Evolutionary conservation across 2,797 vertebrate species (phyloP).

Genomic region (Lacerta agilis): DNA sequence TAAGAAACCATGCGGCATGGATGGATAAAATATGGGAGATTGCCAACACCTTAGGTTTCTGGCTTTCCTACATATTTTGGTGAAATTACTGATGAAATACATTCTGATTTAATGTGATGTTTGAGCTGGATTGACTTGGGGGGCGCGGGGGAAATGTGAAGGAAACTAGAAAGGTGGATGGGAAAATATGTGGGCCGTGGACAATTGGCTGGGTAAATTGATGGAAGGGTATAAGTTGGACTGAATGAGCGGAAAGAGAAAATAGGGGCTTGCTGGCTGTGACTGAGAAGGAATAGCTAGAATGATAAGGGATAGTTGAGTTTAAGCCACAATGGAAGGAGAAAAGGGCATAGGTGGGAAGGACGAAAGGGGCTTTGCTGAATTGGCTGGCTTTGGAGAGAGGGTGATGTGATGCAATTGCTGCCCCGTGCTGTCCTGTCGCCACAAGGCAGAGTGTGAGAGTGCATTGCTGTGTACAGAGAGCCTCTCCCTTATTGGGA

Average conservation of each 20-base stretch:
- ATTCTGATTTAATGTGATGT: neutral
- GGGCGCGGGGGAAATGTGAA: neutral
- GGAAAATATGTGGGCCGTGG: neutral
- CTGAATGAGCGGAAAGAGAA: neutral
- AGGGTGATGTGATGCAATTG: neutral
- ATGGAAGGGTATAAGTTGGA: neutral
- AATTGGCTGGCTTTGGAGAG: neutral
- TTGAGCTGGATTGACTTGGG: neutral
- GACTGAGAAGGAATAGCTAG: neutral
- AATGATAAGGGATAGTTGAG: neutral
- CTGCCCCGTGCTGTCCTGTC: neutral
- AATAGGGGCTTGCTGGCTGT: neutral
- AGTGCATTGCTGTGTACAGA: neutral
- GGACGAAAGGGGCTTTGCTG: neutral
- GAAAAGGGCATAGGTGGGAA: neutral
- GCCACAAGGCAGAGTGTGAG: constrained; percentile 14
- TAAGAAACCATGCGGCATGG: neutral
- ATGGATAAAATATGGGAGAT: neutral
- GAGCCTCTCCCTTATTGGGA: neutral
- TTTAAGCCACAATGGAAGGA: neutral
- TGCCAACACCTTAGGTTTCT: neutral
- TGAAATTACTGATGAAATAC: neutral
- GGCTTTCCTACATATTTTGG: neutral
- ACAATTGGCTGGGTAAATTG: neutral
- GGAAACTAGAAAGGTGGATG: neutral